A percentile compares a stretch with the other conserved stretches of the same genome.
These are phyloP conservation scores for Melitaea cinxia DNA, from an alignment of 1,140 invertebrate species.

Conservation along the genomic window DNA sequence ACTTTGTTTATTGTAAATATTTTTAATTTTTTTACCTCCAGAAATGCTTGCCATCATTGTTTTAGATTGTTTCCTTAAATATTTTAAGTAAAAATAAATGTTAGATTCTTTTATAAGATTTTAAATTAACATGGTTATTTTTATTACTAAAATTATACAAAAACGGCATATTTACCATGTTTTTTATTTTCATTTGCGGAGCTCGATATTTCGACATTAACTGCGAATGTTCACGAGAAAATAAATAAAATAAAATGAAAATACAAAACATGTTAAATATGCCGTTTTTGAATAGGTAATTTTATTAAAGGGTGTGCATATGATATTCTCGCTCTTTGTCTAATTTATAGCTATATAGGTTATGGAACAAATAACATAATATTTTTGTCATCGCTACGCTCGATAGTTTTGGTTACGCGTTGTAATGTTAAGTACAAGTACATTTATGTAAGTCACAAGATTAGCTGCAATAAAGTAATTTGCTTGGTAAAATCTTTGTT, in stretches of 20 bases:
- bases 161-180: too few species aligned
- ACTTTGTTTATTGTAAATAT: background rate
- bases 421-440: slow-evolving; percentile 24
- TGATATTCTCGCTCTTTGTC: background rate
- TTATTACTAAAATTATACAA: too few species aligned
- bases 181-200: too few species aligned
- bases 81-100: too few species aligned
- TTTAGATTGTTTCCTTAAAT: too few species aligned
- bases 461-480: slow-evolving; percentile 23
- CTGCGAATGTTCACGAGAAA: too few species aligned
- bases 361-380: background rate
- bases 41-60: slow-evolving; percentile 1
- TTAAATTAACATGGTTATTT: too few species aligned
- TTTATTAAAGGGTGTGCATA: background rate
- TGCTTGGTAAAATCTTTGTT: slow-evolving; percentile 1
- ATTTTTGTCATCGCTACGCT: background rate
- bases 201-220: too few species aligned
- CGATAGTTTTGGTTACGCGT: background rate
- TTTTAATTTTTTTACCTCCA: background rate
- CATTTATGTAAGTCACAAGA: slow-evolving; percentile 9
- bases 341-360: background rate
- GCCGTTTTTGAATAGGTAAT: too few species aligned
- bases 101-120: too few species aligned
- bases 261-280: too few species aligned
- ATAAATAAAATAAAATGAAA: too few species aligned